Evolutionary conservation across 2,113 vertebrate species (phyloP).

Genomic region (Tachysurus vachellii): DNA sequence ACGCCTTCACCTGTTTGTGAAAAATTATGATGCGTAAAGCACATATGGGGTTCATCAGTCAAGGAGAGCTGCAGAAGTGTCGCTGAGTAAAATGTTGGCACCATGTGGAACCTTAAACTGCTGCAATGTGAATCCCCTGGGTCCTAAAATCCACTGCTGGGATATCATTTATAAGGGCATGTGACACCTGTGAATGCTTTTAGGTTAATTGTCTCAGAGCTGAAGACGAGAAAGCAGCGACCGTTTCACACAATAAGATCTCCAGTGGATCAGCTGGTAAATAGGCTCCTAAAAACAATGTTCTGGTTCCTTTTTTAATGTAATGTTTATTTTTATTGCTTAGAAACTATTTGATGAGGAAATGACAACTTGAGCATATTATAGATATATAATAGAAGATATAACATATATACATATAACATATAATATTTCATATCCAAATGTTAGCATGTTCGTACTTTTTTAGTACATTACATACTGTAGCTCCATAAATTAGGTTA

Average conservation of each 20-base stretch:
- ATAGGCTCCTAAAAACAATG: background rate
- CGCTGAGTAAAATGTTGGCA: background rate
- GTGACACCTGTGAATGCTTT: background rate
- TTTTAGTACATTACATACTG: too few species aligned
- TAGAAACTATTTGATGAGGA: too few species aligned
- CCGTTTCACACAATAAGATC: background rate
- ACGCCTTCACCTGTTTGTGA: constrained; percentile 63
- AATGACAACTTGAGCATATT: too few species aligned
- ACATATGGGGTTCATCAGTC: constrained; percentile 44
- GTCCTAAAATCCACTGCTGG: background rate
- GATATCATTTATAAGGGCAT: background rate
- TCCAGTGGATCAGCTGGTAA: background rate
- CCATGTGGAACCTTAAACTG: background rate
- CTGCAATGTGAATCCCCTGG: background rate
- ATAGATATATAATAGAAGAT: too few species aligned
- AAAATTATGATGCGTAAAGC: constrained; percentile 56
- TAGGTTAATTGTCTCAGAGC: background rate
- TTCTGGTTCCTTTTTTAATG: background rate
- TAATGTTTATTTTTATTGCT: background rate
- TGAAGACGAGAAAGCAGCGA: background rate
- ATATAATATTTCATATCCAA: too few species aligned
- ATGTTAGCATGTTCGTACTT: too few species aligned
- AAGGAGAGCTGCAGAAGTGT: constrained; percentile 1
- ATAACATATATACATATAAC: too few species aligned
- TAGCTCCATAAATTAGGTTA: too few species aligned